Evolutionary conservation across 2,888 invertebrate species (phyloP), one percentile per base, ranked within the genome.

Genomic region (Tanypteryx hageni): DNA sequence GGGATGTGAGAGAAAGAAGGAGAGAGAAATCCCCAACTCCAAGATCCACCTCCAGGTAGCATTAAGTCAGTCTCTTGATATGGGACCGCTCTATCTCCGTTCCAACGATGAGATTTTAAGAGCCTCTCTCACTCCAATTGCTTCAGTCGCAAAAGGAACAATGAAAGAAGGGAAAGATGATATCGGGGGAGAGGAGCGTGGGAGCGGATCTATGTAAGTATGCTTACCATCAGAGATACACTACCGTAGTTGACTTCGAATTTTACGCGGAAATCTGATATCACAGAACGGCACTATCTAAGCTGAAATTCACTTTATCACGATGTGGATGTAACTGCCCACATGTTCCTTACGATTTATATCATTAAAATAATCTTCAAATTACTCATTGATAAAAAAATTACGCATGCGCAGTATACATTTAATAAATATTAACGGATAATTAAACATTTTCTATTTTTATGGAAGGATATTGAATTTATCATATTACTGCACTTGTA

Each of bases 61-160:
- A 76, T 76, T 76, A 76, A 76, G 76, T 76, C 76, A 76, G 76
- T 76, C 76, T 76, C 76, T 76, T 76, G 76, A 76, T 76, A 76
- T 76, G 76, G 76, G 22, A 76, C 22, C n/a, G 76, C 76, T 76
- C 76, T 76, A 76, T 76, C 76, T 76, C 76, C 27, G n/a, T 76
- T 76, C 76, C 76, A 76, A 27, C 27, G 76, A 76, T 27, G 76
- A 76, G 76, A 76, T 76, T 76, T 76, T 76, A 76, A 76, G 76
- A 76, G 76, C 22, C 76, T 76, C 76, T 22, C 27, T 76, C 76
- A 22, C 76, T 76, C 76, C 76, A 27, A 76, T 76, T 76, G 76
- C 76, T 76, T 76, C 22, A 22, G 76, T 76, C 16, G 76, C 22
- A 9, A 22, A 68, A n/a, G n/a, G 68, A 1, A n/a, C 22, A n/a